phyloP scores from a whole-genome alignment of 2,888 invertebrate species.

The Stenurella melanura region DNA sequence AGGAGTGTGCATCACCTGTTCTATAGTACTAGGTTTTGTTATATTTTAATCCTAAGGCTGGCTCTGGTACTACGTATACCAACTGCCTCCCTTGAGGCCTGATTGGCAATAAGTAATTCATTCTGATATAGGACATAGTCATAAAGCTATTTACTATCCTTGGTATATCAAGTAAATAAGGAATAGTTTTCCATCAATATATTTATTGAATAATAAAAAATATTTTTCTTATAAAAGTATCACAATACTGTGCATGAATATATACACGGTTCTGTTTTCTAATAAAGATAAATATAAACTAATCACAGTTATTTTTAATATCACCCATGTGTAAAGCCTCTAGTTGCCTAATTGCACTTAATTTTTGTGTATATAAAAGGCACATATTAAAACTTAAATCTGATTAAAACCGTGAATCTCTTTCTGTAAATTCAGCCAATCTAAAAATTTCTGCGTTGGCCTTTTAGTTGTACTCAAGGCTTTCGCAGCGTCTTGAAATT shows the following conservation, averaged over 20 bases:
- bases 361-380: constrained; percentile 15
- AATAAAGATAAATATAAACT: constrained; percentile 6
- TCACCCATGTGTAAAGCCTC: constrained; percentile 16
- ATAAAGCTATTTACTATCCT: no score
- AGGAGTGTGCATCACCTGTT: no score
- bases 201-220: constrained; percentile 8
- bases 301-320: constrained; percentile 33
- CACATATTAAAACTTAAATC: constrained; percentile 21
- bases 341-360: constrained; percentile 7
- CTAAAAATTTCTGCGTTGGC: constrained; percentile 70
- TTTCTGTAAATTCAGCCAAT: constrained; percentile 73
- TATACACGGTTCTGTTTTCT: constrained; percentile 4
- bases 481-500: constrained; percentile 80
- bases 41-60: no score
- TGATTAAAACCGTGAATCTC: constrained; percentile 63
- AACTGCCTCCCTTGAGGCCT: no score
- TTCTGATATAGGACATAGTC: no score
- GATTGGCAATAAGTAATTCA: no score
- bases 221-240: constrained; percentile 33
- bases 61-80: no score
- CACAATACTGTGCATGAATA: constrained; percentile 32
- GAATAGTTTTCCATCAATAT: not conserved
- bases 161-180: not conserved
- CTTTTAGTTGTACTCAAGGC: constrained; percentile 72
- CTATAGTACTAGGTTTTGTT: no score